phyloP scores from a whole-genome alignment of 2,888 invertebrate species.

The Drosophila trichaetosa region DNA sequence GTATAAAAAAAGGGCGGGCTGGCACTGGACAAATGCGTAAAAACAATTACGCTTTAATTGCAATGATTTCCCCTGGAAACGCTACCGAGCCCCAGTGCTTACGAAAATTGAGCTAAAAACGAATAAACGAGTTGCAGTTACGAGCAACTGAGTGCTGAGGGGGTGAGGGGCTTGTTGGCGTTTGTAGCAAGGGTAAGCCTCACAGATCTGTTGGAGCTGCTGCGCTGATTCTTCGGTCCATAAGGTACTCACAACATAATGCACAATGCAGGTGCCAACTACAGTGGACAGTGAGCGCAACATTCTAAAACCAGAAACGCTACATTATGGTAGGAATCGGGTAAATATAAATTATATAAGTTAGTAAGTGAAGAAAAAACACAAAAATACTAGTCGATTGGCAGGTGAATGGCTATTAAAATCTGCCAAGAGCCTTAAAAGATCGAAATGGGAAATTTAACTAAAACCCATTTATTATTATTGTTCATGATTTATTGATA shows the following conservation, averaged over 20 bases:
- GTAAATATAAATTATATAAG: background rate
- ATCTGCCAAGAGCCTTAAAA: no score
- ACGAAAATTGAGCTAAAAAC: constrained; percentile 59
- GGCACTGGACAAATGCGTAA: constrained; percentile 74
- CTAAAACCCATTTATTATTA: background rate
- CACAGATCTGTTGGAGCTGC: constrained; percentile 8
- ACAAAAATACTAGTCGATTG: background rate
- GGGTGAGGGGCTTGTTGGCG: background rate
- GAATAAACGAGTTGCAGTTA: constrained; percentile 37
- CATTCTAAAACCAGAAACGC: background rate
- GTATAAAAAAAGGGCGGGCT: background rate
- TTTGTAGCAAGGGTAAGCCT: background rate
- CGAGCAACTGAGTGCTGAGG: background rate
- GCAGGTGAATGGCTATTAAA: background rate
- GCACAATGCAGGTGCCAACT: constrained; percentile 50
- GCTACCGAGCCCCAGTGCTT: constrained; percentile 36
- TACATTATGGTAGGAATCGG: background rate
- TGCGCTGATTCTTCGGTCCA: constrained; percentile 3
- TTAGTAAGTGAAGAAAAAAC: background rate
- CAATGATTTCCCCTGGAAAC: constrained; percentile 82
- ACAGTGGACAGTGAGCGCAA: constrained; percentile 24
- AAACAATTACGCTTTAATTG: constrained; percentile 84
- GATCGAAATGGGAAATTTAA: background rate
- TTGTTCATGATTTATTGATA: background rate
- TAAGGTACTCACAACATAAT: constrained; percentile 20